These are phyloP conservation scores for Thalassarche chlororhynchos DNA, from an alignment of 2,113 vertebrate genomes.

Conservation along the genomic window DNA sequence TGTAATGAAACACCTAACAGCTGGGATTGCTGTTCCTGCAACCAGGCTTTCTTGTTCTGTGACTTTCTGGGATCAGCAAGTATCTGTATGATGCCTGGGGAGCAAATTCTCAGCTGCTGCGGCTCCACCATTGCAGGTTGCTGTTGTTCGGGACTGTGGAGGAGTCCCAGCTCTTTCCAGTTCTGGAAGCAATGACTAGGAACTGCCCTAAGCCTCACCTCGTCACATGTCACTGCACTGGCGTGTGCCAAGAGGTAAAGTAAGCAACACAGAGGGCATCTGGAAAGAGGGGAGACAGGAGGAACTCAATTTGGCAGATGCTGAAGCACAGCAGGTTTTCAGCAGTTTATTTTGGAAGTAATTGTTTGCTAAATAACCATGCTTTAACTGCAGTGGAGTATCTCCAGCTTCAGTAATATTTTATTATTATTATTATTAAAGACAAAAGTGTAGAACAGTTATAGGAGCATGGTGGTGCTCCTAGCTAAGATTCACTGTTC, in stretches of 20 bases:
- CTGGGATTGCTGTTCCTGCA: background rate
- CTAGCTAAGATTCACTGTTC: background rate
- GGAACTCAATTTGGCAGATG: constrained; percentile 36
- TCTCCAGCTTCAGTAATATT: constrained; percentile 49
- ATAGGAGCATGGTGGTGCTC: background rate
- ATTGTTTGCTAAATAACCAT: constrained; percentile 53
- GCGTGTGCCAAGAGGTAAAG: background rate
- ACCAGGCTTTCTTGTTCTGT: background rate
- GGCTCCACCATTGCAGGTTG: background rate
- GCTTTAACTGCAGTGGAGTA: constrained; percentile 56
- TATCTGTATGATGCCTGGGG: background rate
- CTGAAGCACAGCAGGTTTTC: constrained; percentile 42
- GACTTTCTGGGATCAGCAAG: background rate
- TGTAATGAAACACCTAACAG: background rate
- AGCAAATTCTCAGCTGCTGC: background rate
- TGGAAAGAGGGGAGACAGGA: background rate
- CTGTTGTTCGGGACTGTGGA: background rate
- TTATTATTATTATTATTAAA: constrained; percentile 13
- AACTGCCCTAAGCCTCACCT: background rate
- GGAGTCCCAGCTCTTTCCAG: background rate
- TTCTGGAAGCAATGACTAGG: background rate
- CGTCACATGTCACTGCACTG: background rate
- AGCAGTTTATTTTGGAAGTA: constrained; percentile 52
- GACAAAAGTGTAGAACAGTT: constrained; percentile 2
- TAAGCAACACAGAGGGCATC: background rate